Percentiles rank a stretch among this genome's conserved stretches.
phyloP scores from a whole-genome alignment of 2,888 invertebrate genomes.

The Ganaspis brasiliensis region DNA sequence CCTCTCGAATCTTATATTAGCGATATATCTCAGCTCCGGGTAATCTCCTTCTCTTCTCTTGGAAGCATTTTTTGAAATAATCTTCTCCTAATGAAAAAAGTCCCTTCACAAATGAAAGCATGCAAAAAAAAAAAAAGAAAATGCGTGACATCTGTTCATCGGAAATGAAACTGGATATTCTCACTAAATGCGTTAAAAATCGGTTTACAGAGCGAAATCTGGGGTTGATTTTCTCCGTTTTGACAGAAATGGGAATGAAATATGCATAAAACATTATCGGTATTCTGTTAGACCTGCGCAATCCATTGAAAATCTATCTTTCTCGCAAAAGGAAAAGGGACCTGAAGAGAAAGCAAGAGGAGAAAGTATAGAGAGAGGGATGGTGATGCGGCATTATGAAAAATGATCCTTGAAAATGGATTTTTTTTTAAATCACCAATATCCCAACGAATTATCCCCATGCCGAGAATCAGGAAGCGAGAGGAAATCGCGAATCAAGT shows the following conservation, averaged over 20 bases:
- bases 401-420: constrained; percentile 56
- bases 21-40: neutral
- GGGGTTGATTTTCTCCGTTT: constrained; percentile 24
- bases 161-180: neutral
- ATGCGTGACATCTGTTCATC: constrained; percentile 8
- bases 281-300: constrained; percentile 48
- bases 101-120: neutral
- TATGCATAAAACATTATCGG: constrained; percentile 61
- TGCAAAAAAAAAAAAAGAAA: neutral
- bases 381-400: constrained; percentile 52
- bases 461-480: neutral
- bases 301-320: constrained; percentile 43
- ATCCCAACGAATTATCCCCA: constrained; percentile 28
- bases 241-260: constrained; percentile 42
- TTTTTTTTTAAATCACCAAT: constrained; percentile 44
- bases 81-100: constrained; percentile 1
- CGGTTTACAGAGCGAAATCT: neutral
- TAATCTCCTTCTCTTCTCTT: neutral
- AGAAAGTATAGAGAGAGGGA: no score
- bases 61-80: constrained; percentile 13
- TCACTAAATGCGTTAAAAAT: constrained; percentile 32
- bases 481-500: constrained; percentile 26
- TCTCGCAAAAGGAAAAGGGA: neutral
- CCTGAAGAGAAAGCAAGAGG: neutral
- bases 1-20: neutral